A percentile compares a stretch with the other conserved stretches of the same genome.
Conservation (phyloP, 1,140 invertebrate species). For the Bilobella aurantiaca region DNA sequence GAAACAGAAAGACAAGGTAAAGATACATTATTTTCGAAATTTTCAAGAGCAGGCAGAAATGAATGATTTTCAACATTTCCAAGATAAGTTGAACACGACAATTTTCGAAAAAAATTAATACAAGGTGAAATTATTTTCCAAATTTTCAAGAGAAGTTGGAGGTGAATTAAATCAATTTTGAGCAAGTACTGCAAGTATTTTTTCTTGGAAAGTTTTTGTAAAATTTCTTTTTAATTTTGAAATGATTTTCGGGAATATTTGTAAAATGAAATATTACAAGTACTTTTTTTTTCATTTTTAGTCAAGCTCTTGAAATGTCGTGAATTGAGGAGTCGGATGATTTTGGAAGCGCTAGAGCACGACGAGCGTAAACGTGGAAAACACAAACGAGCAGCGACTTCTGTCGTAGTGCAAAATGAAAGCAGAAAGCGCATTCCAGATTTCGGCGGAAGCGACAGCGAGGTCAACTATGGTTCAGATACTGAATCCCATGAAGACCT, state of each 20-base stretch:
- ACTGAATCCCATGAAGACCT: constrained; percentile 2
- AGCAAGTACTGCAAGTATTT: too few relatives aligned
- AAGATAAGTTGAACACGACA: constrained; percentile 10
- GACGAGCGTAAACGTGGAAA: background rate
- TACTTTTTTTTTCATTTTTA: constrained; percentile 9
- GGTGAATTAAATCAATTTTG: too few relatives aligned
- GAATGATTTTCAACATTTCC: background rate
- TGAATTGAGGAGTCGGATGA: constrained; percentile 11
- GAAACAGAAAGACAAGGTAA: constrained; percentile 33
- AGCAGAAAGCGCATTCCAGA: background rate
- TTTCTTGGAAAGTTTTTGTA: too few relatives aligned
- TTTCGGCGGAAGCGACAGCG: background rate
- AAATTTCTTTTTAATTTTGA: too few relatives aligned
- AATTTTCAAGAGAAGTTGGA: too few relatives aligned
- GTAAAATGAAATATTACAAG: background rate
- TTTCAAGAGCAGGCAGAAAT: background rate
- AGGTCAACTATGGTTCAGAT: background rate
- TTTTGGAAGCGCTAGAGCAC: background rate
- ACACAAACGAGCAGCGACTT: background rate
- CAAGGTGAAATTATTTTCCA: background rate
- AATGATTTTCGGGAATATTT: too few relatives aligned
- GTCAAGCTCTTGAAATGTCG: constrained; percentile 26
- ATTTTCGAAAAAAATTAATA: too few relatives aligned
- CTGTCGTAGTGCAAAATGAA: background rate
- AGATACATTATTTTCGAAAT: background rate